Percentiles rank a stretch among this genome's conserved stretches.
Evolutionary conservation across 2,888 invertebrate species (phyloP).

Genomic region (Ophonus ardosiacus): DNA sequence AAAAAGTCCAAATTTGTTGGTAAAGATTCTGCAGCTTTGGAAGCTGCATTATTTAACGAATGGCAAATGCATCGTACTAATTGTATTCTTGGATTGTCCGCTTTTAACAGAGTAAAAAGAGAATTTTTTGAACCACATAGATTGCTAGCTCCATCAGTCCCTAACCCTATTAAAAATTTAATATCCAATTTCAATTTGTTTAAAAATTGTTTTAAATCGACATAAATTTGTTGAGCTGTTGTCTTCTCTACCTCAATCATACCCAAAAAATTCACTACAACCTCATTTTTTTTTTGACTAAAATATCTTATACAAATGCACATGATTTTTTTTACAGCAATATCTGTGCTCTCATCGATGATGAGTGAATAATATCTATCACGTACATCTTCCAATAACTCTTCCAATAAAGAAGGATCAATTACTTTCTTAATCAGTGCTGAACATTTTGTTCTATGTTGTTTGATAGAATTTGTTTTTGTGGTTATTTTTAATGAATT

Average conservation of each 20-base stretch:
- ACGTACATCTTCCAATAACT: no score
- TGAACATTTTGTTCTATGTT: no score
- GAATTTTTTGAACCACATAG: slow-evolving; percentile 67
- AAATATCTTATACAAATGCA: slow-evolving; percentile 66
- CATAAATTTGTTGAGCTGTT: no score
- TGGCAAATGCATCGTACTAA: slow-evolving; percentile 67
- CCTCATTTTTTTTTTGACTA: slow-evolving; percentile 61
- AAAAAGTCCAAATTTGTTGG: slow-evolving; percentile 67
- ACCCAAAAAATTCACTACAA: slow-evolving; percentile 65
- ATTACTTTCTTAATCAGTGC: no score
- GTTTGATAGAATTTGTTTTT: no score
- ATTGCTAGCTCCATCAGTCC: slow-evolving; percentile 68
- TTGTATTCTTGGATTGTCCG: slow-evolving; percentile 65
- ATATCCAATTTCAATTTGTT: slow-evolving; percentile 46
- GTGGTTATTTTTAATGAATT: no score
- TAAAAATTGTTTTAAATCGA: neutral
- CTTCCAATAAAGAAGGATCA: no score
- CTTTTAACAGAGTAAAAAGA: slow-evolving; percentile 66
- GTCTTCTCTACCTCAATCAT: slow-evolving; percentile 41
- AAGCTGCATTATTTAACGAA: slow-evolving; percentile 64
- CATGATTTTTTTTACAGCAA: no score
- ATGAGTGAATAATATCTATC: no score
- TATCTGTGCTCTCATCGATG: no score
- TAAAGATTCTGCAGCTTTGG: slow-evolving; percentile 65
- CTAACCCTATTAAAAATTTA: slow-evolving; percentile 66